Conservation (phyloP, 2,888 invertebrate genomes). For the Andrena marginata region DNA sequence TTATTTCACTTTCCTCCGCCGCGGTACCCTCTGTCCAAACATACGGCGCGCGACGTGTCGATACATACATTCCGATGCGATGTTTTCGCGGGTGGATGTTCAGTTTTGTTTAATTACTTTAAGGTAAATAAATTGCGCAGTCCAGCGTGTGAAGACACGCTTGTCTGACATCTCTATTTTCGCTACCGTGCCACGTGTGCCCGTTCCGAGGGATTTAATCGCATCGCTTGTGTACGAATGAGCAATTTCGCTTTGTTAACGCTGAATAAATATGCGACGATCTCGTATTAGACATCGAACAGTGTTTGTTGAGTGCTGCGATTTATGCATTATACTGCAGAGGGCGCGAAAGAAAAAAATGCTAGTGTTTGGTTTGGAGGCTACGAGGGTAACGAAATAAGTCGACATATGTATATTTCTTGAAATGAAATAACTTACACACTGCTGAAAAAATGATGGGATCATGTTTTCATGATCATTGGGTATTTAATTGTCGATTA, state of each 20-base stretch:
- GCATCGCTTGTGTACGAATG: neutral
- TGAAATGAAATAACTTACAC: no score
- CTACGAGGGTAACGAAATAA: neutral
- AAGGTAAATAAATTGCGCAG: conserved; percentile 38
- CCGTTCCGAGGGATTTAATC: neutral
- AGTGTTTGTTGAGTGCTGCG: neutral
- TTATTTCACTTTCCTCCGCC: conserved; percentile 73
- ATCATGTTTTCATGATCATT: neutral
- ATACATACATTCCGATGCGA: conserved; percentile 4
- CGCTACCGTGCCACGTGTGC: neutral
- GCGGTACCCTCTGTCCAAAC: conserved; percentile 67
- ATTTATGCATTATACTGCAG: neutral
- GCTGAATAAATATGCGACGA: neutral
- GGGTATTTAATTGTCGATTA: no score
- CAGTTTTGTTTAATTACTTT: conserved; percentile 62
- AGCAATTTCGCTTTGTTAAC: neutral
- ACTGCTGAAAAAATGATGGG: no score
- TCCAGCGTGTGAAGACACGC: neutral
- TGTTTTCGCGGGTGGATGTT: conserved; percentile 43
- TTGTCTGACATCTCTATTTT: neutral
- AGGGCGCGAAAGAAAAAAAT: conserved; percentile 14
- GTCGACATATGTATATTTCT: neutral
- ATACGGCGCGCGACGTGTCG: conserved; percentile 50
- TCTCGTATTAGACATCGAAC: neutral
- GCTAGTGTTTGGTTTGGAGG: neutral